phyloP scores from a whole-genome alignment of 64 coral and sea anemone species.

The Anthopleura sola region DNA sequence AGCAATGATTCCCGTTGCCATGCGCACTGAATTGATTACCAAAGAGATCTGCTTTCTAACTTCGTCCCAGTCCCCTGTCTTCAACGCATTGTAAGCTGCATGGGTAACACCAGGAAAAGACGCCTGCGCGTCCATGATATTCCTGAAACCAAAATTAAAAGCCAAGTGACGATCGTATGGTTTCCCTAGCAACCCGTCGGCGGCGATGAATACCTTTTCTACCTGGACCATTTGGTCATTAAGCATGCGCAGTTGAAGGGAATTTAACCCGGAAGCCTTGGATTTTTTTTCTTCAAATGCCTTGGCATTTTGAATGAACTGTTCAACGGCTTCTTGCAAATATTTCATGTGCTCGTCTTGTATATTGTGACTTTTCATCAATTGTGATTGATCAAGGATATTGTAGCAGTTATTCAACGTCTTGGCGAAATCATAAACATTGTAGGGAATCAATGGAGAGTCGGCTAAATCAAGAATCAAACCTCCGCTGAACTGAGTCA shows the following conservation, averaged over 20 bases:
- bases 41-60: slow-evolving; percentile 68
- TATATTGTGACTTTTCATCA: background rate
- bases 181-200: slow-evolving; percentile 65
- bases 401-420: slow-evolving; percentile 68
- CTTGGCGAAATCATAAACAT: slow-evolving; percentile 48
- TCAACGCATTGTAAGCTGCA: slow-evolving; percentile 41
- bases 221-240: slow-evolving; percentile 80
- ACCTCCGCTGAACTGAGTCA: slow-evolving; percentile 65
- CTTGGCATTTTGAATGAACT: slow-evolving; percentile 38
- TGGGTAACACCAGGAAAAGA: slow-evolving; percentile 78
- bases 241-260: slow-evolving; percentile 35
- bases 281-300: slow-evolving; percentile 53
- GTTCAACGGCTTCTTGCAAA: slow-evolving; percentile 47
- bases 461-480: slow-evolving; percentile 70
- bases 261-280: background rate
- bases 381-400: slow-evolving; percentile 14
- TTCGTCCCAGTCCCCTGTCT: slow-evolving; percentile 50
- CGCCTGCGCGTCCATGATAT: slow-evolving; percentile 30
- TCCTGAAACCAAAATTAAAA: slow-evolving; percentile 78
- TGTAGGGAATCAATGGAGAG: slow-evolving; percentile 61
- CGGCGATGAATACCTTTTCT: slow-evolving; percentile 76
- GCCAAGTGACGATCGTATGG: slow-evolving; percentile 74
- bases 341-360: background rate
- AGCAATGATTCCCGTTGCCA: slow-evolving; percentile 43
- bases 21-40: slow-evolving; percentile 48